Evolutionary conservation across 2,113 vertebrate genomes (phyloP).

Genomic region (Melanerpes formicivorus): DNA sequence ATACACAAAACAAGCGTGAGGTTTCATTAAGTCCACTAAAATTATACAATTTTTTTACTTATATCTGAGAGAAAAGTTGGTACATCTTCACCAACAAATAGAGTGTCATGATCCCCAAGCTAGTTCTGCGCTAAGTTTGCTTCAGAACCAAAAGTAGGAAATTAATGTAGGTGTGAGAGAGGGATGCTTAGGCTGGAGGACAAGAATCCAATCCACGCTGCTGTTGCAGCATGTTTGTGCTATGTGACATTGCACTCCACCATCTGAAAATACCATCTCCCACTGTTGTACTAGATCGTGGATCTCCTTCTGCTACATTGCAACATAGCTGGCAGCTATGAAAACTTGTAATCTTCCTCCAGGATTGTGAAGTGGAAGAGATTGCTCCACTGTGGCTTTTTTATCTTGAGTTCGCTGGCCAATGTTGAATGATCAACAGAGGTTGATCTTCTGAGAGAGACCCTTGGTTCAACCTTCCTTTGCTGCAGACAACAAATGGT

Average conservation of each 20-base stretch:
- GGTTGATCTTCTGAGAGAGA: background rate
- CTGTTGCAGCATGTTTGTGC: background rate
- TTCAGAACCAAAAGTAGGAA: background rate
- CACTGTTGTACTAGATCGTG: background rate
- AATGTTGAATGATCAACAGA: background rate
- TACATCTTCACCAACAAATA: background rate
- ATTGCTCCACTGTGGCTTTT: fast-evolving
- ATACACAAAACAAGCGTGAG: slow-evolving; percentile 15
- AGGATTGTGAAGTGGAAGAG: background rate
- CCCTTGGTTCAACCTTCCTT: background rate
- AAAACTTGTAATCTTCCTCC: background rate
- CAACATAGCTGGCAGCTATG: background rate
- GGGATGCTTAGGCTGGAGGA: background rate
- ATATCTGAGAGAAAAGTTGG: background rate
- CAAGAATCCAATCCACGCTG: background rate
- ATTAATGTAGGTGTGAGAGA: background rate
- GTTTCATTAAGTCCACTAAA: background rate
- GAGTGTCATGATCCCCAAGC: background rate
- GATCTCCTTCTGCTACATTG: background rate
- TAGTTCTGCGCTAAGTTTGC: background rate
- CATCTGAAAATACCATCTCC: background rate
- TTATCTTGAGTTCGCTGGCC: fast-evolving
- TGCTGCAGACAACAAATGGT: background rate
- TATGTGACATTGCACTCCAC: background rate
- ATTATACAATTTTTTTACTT: background rate